Conservation (phyloP, 2,113 vertebrate species). For the Monarcha castaneiventris region DNA sequence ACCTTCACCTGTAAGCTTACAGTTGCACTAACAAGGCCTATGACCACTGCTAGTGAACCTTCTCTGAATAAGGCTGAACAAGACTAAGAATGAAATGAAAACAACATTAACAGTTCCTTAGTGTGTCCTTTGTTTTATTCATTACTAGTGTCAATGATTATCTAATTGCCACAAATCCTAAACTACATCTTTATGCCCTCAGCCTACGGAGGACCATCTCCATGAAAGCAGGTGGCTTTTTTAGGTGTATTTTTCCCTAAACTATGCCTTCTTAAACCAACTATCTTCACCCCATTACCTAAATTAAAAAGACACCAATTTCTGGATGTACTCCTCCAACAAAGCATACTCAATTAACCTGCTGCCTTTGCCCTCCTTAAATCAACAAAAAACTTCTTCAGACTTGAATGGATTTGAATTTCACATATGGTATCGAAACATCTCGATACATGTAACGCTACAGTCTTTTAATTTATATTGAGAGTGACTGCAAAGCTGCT, state of each 20-base stretch:
- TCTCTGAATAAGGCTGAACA: neutral
- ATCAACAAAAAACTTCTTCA: neutral
- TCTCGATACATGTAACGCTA: neutral
- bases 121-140: neutral
- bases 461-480: neutral
- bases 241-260: accelerated
- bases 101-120: neutral
- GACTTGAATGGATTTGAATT: neutral
- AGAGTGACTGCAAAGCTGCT: neutral
- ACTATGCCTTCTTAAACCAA: neutral
- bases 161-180: neutral
- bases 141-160: neutral
- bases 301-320: neutral
- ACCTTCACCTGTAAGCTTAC: neutral
- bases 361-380: neutral
- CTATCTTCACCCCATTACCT: neutral
- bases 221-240: neutral
- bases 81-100: neutral
- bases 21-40: neutral
- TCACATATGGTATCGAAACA: neutral
- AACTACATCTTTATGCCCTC: neutral
- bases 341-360: neutral
- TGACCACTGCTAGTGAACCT: neutral
- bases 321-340: neutral
- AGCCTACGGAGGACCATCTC: neutral